Percentiles rank a stretch among this genome's conserved stretches.
Conservation (phyloP, 2,797 vertebrate species). For the Euphonia xanthogaster region DNA sequence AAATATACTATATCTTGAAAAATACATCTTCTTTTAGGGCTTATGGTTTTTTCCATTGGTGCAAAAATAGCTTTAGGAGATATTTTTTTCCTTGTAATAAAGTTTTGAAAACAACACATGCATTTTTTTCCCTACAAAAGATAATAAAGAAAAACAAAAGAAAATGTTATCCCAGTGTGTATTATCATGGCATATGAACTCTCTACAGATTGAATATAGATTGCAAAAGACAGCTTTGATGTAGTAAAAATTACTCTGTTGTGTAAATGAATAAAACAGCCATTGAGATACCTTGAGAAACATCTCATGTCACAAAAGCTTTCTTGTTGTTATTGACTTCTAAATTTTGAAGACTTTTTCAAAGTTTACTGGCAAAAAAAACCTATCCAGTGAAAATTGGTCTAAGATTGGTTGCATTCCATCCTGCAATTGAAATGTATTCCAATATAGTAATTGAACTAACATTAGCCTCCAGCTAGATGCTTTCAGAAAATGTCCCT, state of each 20-base stretch:
- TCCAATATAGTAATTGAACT: not conserved
- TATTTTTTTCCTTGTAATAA: not conserved
- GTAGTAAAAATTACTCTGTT: conserved; percentile 7
- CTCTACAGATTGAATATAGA: conserved; percentile 3
- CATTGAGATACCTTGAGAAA: not conserved
- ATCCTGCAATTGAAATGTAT: conserved; percentile 5
- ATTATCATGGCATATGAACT: not conserved
- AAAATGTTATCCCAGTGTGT: not conserved
- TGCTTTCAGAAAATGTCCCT: not conserved
- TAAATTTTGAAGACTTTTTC: conserved; percentile 13
- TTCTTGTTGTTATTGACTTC: conserved; percentile 11
- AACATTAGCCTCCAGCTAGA: not conserved
- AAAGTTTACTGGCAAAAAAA: not conserved
- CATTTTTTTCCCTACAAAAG: not conserved
- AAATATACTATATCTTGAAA: not conserved
- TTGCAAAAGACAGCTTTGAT: not conserved
- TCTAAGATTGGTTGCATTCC: not conserved
- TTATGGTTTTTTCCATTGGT: not conserved
- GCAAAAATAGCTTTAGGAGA: conserved; percentile 1
- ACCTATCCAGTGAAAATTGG: not conserved
- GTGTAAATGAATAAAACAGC: not conserved
- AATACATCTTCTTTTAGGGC: not conserved
- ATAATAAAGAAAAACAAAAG: not conserved
- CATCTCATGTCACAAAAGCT: not conserved
- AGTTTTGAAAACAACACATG: not conserved